These are phyloP conservation scores for Eupithecia abbreviata DNA, from an alignment of 2,888 invertebrate species.

Conservation along the genomic window DNA sequence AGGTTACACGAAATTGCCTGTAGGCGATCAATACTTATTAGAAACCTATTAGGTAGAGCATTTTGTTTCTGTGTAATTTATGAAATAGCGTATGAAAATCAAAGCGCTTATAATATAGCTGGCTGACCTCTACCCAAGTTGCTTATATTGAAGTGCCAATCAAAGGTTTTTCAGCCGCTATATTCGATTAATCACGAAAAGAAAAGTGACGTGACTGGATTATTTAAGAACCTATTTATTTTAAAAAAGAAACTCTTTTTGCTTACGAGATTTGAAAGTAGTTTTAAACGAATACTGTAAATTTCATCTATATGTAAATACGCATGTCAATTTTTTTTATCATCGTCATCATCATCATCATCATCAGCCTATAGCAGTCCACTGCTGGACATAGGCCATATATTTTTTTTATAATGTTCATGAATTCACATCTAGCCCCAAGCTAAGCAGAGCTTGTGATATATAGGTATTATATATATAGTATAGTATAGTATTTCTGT, in stretches of 20 bases:
- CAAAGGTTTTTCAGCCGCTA: conserved; percentile 46
- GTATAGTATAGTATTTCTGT: no score
- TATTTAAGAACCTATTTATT: conserved; percentile 24
- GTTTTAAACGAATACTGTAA: no score
- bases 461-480: no score
- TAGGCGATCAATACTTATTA: conserved; percentile 62
- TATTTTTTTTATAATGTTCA: no score
- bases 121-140: conserved; percentile 37
- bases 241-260: neutral
- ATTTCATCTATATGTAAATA: no score
- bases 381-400: no score
- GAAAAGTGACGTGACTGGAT: conserved; percentile 42
- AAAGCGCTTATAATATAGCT: conserved; percentile 32
- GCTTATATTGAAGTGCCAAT: conserved; percentile 47
- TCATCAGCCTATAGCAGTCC: no score
- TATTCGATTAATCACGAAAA: conserved; percentile 53
- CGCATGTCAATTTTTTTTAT: no score
- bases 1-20: conserved; percentile 55
- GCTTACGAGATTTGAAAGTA: no score
- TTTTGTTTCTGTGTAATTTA: conserved; percentile 49
- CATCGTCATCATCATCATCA: no score
- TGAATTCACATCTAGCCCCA: no score
- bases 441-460: no score
- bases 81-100: conserved; percentile 38
- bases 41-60: conserved; percentile 60